Base-by-base conservation (phyloP, 2,797 vertebrate genomes). In the Peromyscus melanophrys region DNA sequence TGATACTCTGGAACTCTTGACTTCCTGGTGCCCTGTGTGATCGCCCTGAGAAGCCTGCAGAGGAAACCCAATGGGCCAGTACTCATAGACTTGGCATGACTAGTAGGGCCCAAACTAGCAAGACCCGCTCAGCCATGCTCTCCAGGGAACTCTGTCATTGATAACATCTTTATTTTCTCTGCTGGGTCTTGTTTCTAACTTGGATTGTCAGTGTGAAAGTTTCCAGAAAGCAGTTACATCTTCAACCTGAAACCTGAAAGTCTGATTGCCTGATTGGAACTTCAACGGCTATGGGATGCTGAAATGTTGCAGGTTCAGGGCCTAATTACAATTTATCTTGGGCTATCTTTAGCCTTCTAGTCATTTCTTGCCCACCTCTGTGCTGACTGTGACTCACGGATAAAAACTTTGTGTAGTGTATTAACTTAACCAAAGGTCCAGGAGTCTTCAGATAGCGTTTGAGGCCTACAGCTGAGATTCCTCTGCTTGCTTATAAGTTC, bases 161-260 rank as follows among this genome's bases (percentile, higher is more conserved):
- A 80, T 40, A 75, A 63, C 34, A 84, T 16, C 34, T 63, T 46
- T 29, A 23, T 9, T 83, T 82, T 82, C 27, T 94, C 92, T 89
- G 23, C n/a, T n/a, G n/a, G n/a, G n/a, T n/a, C n/a, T n/a, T n/a
- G n/a, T n/a, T n/a, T 71, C 71, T 55, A 69, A 84, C 43, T 65
- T 93, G 31, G 25, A 11, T 90, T 78, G 49, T 76, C 71, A 77
- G 63, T 43, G 82, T 49, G 83, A 85, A 85, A 4, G 43, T 85
- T 85, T 67, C 83, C 43, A 85, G 63, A 85, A 85, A 49, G 19
- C 10, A 7, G 19, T 52, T 67, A 34, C 11, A 25, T 23, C 29
- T 85, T 85, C 83, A 49, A 67, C 29, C 10, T 7, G 19, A 49
- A 67, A 65, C 37, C 55, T 29, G 25, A 17, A 65, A 85, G 83